Conservation (phyloP, 2,797 vertebrate genomes). For the Centropyge bicolor region DNA sequence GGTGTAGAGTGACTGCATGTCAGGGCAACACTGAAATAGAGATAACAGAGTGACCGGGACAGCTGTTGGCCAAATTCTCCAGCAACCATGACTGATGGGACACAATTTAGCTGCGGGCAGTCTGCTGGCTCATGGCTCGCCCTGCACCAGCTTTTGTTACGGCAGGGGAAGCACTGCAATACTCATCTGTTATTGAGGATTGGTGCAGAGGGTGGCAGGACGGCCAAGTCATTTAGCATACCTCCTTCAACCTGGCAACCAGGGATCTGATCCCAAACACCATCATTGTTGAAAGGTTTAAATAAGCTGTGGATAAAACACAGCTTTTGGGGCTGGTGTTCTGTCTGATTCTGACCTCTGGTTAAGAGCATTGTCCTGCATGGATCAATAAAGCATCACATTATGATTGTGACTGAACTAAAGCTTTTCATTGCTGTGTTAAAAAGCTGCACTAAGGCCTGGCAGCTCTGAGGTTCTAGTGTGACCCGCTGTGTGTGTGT, state of each 20-base stretch:
- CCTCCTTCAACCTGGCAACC: constrained; percentile 26
- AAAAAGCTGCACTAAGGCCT: constrained; percentile 8
- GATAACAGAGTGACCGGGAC: constrained; percentile 35
- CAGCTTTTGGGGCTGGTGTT: neutral
- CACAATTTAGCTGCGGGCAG: constrained; percentile 43
- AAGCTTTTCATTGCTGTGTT: constrained; percentile 38
- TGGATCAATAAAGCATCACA: constrained; percentile 38
- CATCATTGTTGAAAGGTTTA: constrained; percentile 20
- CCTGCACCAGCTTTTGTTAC: constrained; percentile 63
- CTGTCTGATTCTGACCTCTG: constrained; percentile 12
- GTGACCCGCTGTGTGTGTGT: neutral
- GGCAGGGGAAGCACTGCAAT: constrained; percentile 55
- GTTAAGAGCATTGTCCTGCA: neutral
- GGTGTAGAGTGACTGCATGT: constrained; percentile 9
- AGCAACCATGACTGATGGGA: constrained; percentile 61
- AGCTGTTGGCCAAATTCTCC: constrained; percentile 45
- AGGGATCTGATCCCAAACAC: constrained; percentile 15
- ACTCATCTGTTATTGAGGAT: constrained; percentile 45
- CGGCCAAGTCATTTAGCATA: constrained; percentile 43
- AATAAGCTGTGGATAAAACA: constrained; percentile 23
- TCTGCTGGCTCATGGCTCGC: constrained; percentile 59
- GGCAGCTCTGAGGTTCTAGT: neutral
- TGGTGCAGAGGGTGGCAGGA: constrained; percentile 35
- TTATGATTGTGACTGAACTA: constrained; percentile 30
- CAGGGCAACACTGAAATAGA: constrained; percentile 33